Evolutionary conservation across 2,797 vertebrate species (phyloP).

Genomic region (Myotis vivesi): DNA sequence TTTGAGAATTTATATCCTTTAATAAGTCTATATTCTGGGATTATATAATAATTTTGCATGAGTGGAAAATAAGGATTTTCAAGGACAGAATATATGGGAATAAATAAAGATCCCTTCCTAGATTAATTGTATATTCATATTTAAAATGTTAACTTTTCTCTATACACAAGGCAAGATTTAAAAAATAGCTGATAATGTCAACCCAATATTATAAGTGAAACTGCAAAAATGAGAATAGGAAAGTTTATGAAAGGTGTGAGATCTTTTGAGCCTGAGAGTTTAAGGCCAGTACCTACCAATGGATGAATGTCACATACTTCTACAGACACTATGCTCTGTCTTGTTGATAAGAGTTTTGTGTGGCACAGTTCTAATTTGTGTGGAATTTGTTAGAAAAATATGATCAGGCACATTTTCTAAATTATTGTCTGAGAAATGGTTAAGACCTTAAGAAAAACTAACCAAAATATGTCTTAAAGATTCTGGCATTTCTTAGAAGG

Average conservation of each 20-base stretch:
- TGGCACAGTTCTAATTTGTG: not conserved
- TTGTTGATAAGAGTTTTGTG: not conserved
- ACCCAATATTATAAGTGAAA: not conserved
- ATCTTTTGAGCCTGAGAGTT: not conserved
- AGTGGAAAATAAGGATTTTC: conserved; percentile 63
- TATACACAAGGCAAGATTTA: conserved; percentile 14
- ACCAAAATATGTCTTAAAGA: not conserved
- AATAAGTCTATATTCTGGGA: conserved; percentile 71
- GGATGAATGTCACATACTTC: not conserved
- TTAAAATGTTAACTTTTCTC: conserved; percentile 62
- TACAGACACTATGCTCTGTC: fast-evolving
- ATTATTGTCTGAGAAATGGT: not conserved
- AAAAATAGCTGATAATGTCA: conserved; percentile 28
- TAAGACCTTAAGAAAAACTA: not conserved
- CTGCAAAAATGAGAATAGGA: not conserved
- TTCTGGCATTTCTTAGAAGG: not conserved
- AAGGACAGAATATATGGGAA: not conserved
- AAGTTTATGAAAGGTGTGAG: not conserved
- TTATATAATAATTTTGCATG: conserved; percentile 60
- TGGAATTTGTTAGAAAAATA: not conserved
- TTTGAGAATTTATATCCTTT: conserved; percentile 71
- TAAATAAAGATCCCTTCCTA: conserved; percentile 57
- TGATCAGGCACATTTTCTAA: not conserved
- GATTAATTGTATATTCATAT: conserved; percentile 48
- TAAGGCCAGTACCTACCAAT: not conserved